Conservation (phyloP, 1,140 invertebrate genomes). For the Drosophila teissieri region DNA sequence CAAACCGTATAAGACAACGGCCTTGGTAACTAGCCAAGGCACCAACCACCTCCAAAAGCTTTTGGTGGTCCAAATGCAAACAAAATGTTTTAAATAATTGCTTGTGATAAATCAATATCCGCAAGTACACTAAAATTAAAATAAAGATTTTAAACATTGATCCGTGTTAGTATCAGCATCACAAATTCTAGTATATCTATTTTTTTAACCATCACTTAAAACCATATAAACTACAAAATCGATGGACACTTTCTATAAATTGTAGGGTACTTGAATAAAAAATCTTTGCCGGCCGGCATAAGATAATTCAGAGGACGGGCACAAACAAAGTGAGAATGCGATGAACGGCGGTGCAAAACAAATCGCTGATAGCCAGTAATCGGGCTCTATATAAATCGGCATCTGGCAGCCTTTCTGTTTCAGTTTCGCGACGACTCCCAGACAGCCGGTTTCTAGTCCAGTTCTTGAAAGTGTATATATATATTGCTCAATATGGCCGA, state of each 20-base stretch:
- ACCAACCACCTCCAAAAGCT: not conserved
- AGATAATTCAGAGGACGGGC: conserved; percentile 21
- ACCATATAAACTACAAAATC: not conserved
- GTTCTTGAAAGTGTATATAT: conserved; percentile 4
- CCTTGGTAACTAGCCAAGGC: not conserved
- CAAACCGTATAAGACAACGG: not conserved
- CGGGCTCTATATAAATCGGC: conserved; percentile 59
- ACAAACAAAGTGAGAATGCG: conserved; percentile 30
- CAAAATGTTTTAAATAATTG: not conserved
- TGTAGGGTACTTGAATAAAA: conserved; percentile 17
- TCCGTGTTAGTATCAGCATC: too few species aligned
- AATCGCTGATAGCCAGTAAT: conserved; percentile 47
- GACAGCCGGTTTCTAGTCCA: conserved; percentile 26
- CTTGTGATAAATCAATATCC: not conserved
- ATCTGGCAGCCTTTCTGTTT: conserved; percentile 34
- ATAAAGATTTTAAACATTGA: too few species aligned
- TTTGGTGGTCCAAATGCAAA: not conserved
- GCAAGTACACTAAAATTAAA: not conserved
- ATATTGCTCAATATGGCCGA: conserved; percentile 69
- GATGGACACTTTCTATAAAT: not conserved
- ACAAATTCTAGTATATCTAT: not conserved
- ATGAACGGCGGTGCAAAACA: conserved; percentile 35
- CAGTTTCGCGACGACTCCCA: conserved; percentile 42
- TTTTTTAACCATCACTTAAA: not conserved
- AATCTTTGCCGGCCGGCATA: conserved; percentile 57